Conservation (phyloP, 2,888 invertebrate species). For the Euclidia mi region DNA sequence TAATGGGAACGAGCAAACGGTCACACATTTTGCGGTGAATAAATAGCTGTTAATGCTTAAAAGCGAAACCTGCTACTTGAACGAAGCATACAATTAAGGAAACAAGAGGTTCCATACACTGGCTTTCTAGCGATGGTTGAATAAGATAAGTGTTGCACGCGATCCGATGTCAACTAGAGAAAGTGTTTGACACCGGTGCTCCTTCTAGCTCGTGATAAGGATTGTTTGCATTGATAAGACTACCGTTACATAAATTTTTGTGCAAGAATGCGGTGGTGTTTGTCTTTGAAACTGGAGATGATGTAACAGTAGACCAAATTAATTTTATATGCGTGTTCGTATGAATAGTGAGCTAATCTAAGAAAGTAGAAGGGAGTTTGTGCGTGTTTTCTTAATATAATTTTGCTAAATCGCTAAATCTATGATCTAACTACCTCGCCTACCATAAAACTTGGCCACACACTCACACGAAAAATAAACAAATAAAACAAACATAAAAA, state of each 20-base stretch:
- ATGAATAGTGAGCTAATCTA: no score
- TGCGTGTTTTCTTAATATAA: no score
- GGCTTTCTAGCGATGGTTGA: constrained; percentile 60
- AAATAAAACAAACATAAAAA: no score
- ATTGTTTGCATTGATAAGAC: constrained; percentile 20
- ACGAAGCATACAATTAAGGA: constrained; percentile 14
- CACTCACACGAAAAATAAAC: no score
- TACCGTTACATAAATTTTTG: neutral
- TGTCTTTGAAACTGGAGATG: no score
- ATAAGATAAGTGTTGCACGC: constrained; percentile 62
- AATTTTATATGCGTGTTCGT: no score
- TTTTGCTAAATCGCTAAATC: no score
- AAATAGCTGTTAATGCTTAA: constrained; percentile 2
- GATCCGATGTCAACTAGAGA: constrained; percentile 60
- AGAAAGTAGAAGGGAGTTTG: no score
- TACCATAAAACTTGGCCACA: no score
- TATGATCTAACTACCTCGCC: no score
- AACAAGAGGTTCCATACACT: constrained; percentile 20
- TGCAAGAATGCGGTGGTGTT: constrained; percentile 1
- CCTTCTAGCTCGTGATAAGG: constrained; percentile 41
- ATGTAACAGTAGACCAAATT: no score
- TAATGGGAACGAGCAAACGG: no score
- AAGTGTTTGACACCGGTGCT: constrained; percentile 61
- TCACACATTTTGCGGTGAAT: neutral
- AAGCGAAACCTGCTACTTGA: constrained; percentile 7